Base-by-base conservation (phyloP, 2,113 vertebrate genomes). In the Osmerus mordax region DNA sequence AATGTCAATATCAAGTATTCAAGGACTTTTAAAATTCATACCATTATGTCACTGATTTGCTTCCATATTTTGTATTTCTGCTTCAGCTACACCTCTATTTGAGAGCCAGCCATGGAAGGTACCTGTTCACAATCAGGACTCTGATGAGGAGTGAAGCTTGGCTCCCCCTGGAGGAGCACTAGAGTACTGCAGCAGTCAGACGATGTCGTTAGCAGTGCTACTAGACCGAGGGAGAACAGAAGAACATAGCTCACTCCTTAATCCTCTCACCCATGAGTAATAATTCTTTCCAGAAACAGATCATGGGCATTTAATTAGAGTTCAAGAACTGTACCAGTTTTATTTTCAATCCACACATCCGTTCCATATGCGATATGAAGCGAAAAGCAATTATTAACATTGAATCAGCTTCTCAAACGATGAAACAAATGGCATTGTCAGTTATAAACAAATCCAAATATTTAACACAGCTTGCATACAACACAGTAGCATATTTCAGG, bases 311-410 rank as follows among this genome's bases (percentile, higher is more conserved):
- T 16, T 32, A 4, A 60, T 23, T 21, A 3, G 32, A 62, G 55
- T 86, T 29, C 41, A 88, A 81, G 79, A 89, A 90, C 88, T 87
- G 87, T 89, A 87, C 87, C 89, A 87, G 72, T 73, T 91, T 91
- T 92, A 90, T 89, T 91, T 83, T 87, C 82, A 87, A 78, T 84
- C 73, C 87, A 91, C 80, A 85, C 70, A 81, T 80, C 74, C 82
- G 79, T 82, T 86, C 80, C 81, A 28, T 72, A 82, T 63, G 74
- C 78, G 81, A 71, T 70, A 90, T 77, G 86, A 81, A 84, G 80
- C 77, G 67, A 83, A 84, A 83, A 72, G 73, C 77, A 77, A 69
- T 75, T 80, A 83, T 73, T 72, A 85, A 83, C 83, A 81, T 70
- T 71, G 76, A 85, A 71, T 80, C 54, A 70, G 7, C 78, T 9